These are phyloP conservation scores for Cyclophora punctaria DNA, from an alignment of 2,888 invertebrate genomes.

Conservation along the genomic window DNA sequence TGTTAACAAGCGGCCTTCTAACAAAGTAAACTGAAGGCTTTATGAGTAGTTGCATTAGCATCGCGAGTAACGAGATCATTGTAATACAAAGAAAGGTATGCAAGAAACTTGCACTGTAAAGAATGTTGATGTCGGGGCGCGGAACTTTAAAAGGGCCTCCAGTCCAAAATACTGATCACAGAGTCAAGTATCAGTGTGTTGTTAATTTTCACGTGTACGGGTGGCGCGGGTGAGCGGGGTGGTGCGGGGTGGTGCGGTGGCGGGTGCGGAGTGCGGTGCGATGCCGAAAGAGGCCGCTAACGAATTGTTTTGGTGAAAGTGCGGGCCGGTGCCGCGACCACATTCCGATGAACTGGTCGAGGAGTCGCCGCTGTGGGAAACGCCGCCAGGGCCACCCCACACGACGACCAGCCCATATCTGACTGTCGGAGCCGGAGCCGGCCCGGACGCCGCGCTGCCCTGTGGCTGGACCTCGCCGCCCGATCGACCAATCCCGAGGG, in stretches of 20 bases:
- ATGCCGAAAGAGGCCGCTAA: slow-evolving; percentile 73
- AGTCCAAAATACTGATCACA: slow-evolving; percentile 52
- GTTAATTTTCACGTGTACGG: slow-evolving; percentile 68
- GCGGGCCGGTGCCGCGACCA: slow-evolving; percentile 72
- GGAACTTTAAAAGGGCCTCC: slow-evolving; percentile 45
- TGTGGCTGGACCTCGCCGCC: not conserved
- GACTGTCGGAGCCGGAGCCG: slow-evolving; percentile 31
- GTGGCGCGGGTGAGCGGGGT: slow-evolving; percentile 44
- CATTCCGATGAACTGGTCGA: slow-evolving; percentile 74
- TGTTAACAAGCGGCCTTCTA: too few species aligned
- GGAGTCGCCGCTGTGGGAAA: slow-evolving; percentile 74
- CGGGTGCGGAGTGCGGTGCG: slow-evolving; percentile 58
- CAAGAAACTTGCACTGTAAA: slow-evolving; percentile 18
- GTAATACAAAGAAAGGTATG: slow-evolving; percentile 20
- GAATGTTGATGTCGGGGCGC: slow-evolving; percentile 30
- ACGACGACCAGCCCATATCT: slow-evolving; percentile 54
- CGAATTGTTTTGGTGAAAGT: slow-evolving; percentile 77
- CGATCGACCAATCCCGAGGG: slow-evolving; percentile 1
- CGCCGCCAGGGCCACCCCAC: slow-evolving; percentile 66
- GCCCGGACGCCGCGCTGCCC: slow-evolving; percentile 18
- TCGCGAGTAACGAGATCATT: slow-evolving; percentile 15
- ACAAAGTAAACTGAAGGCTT: not conserved
- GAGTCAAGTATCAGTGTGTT: slow-evolving; percentile 58
- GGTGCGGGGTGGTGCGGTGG: slow-evolving; percentile 44
- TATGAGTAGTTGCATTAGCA: slow-evolving; percentile 5